Percentiles rank a stretch among this genome's conserved stretches.
These are phyloP conservation scores for Hermaeophaga mercurialis DNA, from an alignment of 2,888 invertebrate genomes.

Conservation along the genomic window DNA sequence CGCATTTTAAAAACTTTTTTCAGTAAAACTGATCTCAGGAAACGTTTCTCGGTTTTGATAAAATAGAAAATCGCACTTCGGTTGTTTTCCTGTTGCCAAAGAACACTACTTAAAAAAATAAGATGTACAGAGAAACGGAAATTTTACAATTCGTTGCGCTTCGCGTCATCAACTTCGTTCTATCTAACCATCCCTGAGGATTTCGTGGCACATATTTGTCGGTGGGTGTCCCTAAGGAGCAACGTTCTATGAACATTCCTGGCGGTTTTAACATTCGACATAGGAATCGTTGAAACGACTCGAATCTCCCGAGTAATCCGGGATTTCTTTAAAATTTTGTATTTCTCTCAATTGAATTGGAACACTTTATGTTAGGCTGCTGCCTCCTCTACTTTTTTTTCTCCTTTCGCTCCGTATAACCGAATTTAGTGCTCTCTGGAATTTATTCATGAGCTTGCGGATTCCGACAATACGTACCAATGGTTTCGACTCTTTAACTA, in stretches of 20 bases:
- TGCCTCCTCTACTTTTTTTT: neutral
- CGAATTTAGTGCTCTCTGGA: neutral
- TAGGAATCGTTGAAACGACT: slow-evolving; percentile 20
- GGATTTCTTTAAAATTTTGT: slow-evolving; percentile 18
- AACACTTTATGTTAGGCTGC: slow-evolving; percentile 11
- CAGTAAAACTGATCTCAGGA: too few relatives aligned
- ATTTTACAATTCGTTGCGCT: slow-evolving; percentile 2
- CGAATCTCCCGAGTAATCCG: slow-evolving; percentile 12
- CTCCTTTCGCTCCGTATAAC: neutral
- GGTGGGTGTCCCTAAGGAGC: neutral
- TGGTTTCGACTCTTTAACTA: neutral
- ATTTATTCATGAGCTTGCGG: slow-evolving; percentile 10
- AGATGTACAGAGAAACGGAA: neutral
- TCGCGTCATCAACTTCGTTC: slow-evolving; percentile 1
- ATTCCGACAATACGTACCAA: neutral
- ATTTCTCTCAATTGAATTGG: slow-evolving; percentile 18
- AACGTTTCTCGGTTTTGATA: too few relatives aligned
- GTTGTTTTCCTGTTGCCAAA: too few relatives aligned
- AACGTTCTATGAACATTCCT: slow-evolving; percentile 12
- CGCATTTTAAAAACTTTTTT: too few relatives aligned
- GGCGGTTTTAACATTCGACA: slow-evolving; percentile 20
- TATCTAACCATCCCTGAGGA: neutral
- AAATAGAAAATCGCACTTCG: too few relatives aligned
- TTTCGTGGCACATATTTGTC: slow-evolving; percentile 12
- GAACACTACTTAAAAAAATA: too few relatives aligned